These are phyloP conservation scores for Oscheius myriophilus DNA, from an alignment of 2,888 invertebrate genomes.

Conservation along the genomic window DNA sequence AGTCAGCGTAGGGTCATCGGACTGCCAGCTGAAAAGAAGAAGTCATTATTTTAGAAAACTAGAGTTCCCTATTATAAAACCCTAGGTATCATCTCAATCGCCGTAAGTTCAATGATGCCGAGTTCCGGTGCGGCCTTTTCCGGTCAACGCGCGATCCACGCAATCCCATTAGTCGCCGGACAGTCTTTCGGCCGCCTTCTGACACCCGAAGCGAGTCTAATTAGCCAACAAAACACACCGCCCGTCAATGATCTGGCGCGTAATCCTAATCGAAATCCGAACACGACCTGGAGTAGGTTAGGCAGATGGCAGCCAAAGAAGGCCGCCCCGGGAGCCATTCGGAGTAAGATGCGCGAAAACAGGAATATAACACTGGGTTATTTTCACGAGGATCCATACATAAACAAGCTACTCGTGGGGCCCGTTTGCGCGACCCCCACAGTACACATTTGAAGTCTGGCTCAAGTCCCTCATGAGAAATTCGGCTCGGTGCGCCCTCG, in stretches of 20 bases:
- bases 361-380: too few species aligned
- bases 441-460: too few species aligned
- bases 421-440: too few species aligned
- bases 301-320: too few species aligned
- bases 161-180: slow-evolving; percentile 29
- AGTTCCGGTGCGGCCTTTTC: slow-evolving; percentile 12
- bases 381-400: too few species aligned
- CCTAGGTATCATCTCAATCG: too few species aligned
- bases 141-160: slow-evolving; percentile 28
- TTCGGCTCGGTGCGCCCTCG: too few species aligned
- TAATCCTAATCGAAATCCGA: slow-evolving; percentile 13
- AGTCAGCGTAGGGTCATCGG: slow-evolving; percentile 5
- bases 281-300: background rate
- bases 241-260: slow-evolving; percentile 26
- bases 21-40: slow-evolving; percentile 17
- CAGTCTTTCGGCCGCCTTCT: slow-evolving; percentile 3
- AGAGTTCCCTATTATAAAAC: background rate
- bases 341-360: too few species aligned
- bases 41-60: background rate
- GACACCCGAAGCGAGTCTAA: slow-evolving; percentile 11
- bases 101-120: too few species aligned
- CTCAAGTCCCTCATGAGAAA: too few species aligned
- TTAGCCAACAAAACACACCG: slow-evolving; percentile 25
- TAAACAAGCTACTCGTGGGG: too few species aligned
- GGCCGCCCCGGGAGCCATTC: too few species aligned